These are phyloP conservation scores for Hydra vulgaris DNA, from an alignment of 30 jellyfish, hydroid and myxozoan genomes.

Conservation along the genomic window DNA sequence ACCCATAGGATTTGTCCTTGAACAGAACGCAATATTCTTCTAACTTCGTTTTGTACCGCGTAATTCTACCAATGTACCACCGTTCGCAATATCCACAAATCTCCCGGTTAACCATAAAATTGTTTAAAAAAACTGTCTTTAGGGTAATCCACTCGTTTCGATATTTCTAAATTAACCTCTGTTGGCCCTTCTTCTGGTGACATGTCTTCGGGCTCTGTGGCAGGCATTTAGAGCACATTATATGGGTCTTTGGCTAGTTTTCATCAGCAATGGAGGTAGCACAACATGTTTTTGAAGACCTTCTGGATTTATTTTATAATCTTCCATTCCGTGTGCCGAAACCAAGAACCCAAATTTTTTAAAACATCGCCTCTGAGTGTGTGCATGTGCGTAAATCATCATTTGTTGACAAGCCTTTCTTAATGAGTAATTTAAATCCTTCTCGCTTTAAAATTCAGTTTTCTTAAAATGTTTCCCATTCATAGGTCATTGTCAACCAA, in stretches of 20 bases:
- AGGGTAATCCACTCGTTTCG: constrained; percentile 3
- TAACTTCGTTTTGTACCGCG: constrained; percentile 17
- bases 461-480: background rate
- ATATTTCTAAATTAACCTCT: background rate
- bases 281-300: background rate
- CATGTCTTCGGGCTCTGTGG: constrained; percentile 10
- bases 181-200: background rate
- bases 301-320: constrained; percentile 7
- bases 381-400: background rate
- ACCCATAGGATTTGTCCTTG: constrained; percentile 5
- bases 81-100: constrained; percentile 7
- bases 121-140: background rate
- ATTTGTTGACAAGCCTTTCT: background rate
- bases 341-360: background rate
- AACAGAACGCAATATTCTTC: constrained; percentile 19
- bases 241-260: background rate
- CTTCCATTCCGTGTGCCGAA: constrained; percentile 5
- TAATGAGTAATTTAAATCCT: constrained; percentile 1
- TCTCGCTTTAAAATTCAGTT: background rate
- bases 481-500: background rate
- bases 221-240: background rate
- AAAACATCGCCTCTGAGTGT: background rate
- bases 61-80: constrained; percentile 23
- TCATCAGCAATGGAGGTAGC: constrained; percentile 5
- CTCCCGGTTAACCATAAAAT: background rate